phyloP scores from a whole-genome alignment of 1,140 invertebrate species.

The Drosophila busckii region DNA sequence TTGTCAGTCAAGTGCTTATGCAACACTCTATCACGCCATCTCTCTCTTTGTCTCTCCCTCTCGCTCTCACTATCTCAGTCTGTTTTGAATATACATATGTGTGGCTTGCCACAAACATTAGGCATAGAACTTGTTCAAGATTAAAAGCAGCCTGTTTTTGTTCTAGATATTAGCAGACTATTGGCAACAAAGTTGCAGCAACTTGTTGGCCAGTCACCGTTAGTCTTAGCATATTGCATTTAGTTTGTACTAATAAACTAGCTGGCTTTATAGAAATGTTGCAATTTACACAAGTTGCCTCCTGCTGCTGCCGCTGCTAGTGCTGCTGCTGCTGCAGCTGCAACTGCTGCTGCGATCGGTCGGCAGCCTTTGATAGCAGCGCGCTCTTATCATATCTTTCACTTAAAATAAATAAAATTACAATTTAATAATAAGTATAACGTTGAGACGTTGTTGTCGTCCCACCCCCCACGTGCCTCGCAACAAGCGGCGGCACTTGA shows the following conservation, averaged over 20 bases:
- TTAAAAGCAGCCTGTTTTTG: slow-evolving; percentile 26
- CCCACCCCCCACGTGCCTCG: background rate
- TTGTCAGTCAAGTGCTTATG: slow-evolving; percentile 10
- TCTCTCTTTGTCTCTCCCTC: background rate
- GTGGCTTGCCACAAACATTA: no score
- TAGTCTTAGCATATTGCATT: slow-evolving; percentile 41
- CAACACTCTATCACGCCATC: background rate
- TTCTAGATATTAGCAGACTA: slow-evolving; percentile 50
- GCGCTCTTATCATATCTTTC: slow-evolving; percentile 65
- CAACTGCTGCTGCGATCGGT: slow-evolving; percentile 1
- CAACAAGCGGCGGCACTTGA: slow-evolving; percentile 51
- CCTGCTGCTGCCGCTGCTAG: slow-evolving; percentile 19
- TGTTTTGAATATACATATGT: background rate
- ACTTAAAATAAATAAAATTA: slow-evolving; percentile 77
- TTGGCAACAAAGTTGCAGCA: slow-evolving; percentile 58
- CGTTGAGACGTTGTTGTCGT: slow-evolving; percentile 14
- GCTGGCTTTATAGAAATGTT: slow-evolving; percentile 59
- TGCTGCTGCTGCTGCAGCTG: background rate
- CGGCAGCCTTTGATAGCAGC: slow-evolving; percentile 49
- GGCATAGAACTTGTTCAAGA: slow-evolving; percentile 18
- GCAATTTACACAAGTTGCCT: slow-evolving; percentile 41
- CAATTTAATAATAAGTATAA: slow-evolving; percentile 75
- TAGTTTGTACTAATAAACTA: slow-evolving; percentile 61
- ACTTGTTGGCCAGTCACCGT: slow-evolving; percentile 40
- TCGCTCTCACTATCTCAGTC: background rate